Percentiles rank a stretch among this genome's conserved stretches.
phyloP scores from a whole-genome alignment of 2,113 vertebrate species.

The Rhagologus leucostigma region DNA sequence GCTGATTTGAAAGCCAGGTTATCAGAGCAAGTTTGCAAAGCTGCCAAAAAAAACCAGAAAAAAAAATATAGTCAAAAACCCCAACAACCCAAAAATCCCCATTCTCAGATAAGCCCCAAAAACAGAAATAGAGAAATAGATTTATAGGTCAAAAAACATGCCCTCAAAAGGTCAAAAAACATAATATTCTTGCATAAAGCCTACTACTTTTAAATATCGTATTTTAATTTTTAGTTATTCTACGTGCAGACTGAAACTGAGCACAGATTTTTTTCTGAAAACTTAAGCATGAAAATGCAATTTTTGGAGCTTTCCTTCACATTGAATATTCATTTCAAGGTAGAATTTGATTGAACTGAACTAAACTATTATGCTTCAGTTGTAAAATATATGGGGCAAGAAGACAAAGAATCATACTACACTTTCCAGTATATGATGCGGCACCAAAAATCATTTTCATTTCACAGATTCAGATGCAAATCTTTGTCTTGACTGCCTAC shows the following conservation, averaged over 20 bases:
- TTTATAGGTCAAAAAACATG: not conserved
- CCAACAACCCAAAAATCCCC: not conserved
- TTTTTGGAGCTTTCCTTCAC: not conserved
- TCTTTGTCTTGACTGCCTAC: not conserved
- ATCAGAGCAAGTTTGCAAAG: not conserved
- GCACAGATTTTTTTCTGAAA: not conserved
- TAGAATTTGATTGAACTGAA: not conserved
- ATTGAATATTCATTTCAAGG: not conserved
- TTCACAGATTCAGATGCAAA: not conserved
- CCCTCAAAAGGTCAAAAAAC: not conserved
- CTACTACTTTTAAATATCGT: not conserved
- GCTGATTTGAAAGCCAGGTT: not conserved
- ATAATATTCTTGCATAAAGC: not conserved
- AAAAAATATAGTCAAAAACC: not conserved
- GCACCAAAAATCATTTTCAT: not conserved
- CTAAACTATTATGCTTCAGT: not conserved
- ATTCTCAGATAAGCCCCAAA: not conserved
- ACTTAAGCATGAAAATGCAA: not conserved
- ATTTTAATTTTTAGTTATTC: not conserved
- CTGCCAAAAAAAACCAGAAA: not conserved
- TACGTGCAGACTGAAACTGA: not conserved
- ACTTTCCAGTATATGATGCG: accelerated
- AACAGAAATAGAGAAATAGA: not conserved
- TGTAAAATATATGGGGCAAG: not conserved
- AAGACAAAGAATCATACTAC: not conserved